phyloP scores from a whole-genome alignment of 30 jellyfish, hydroid and myxozoan genomes.

The Aurelia aurita region DNA sequence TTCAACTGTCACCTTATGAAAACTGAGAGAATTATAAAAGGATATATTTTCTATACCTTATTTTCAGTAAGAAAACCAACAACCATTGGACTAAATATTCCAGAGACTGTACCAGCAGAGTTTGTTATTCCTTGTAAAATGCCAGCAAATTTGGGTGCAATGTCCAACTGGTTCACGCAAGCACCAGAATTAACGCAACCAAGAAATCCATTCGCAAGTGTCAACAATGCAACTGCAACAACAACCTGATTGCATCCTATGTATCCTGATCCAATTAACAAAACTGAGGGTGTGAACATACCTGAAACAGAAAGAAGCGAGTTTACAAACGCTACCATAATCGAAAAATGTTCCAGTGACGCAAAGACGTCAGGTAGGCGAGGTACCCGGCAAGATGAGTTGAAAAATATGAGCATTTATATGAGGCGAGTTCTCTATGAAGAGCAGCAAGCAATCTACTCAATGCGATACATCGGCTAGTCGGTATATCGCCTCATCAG shows the following conservation, averaged over 20 bases:
- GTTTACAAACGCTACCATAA: too few relatives aligned
- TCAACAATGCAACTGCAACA: slow-evolving; percentile 53
- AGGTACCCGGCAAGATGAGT: too few relatives aligned
- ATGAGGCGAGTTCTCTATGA: too few relatives aligned
- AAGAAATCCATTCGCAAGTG: slow-evolving; percentile 56
- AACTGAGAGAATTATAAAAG: too few relatives aligned
- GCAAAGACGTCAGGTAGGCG: too few relatives aligned
- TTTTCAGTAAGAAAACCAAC: slow-evolving; percentile 76
- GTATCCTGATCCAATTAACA: slow-evolving; percentile 54
- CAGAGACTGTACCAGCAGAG: slow-evolving; percentile 75
- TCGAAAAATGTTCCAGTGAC: too few relatives aligned
- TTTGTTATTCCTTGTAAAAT: slow-evolving; percentile 69
- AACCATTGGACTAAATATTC: slow-evolving; percentile 60
- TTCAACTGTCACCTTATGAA: too few relatives aligned
- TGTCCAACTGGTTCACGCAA: slow-evolving; percentile 69
- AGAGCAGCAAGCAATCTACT: too few relatives aligned
- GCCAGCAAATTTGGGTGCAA: slow-evolving; percentile 76
- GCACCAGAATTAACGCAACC: slow-evolving; percentile 44
- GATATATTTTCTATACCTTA: slow-evolving; percentile 27
- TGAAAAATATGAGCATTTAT: too few relatives aligned
- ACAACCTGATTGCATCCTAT: slow-evolving; percentile 64
- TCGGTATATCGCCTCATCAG: too few relatives aligned
- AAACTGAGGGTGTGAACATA: slow-evolving; percentile 54
- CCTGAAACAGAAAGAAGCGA: slow-evolving; percentile 38
- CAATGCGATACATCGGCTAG: too few relatives aligned